Base-by-base conservation (phyloP, 1,140 invertebrate genomes). In the Lasaia peninsularis region DNA sequence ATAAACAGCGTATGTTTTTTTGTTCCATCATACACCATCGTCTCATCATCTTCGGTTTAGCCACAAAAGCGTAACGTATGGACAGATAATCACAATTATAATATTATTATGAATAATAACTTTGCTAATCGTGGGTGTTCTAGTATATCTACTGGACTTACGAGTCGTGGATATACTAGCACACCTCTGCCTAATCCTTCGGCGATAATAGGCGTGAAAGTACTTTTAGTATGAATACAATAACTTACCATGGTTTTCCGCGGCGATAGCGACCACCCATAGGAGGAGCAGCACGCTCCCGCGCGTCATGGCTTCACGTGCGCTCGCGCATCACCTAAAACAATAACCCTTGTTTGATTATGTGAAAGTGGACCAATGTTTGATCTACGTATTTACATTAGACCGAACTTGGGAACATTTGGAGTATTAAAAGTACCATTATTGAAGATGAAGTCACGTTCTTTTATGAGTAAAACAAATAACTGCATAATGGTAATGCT, bases 261-360 rank as follows among this genome's bases (percentile, higher is more conserved):
- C 80, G 63, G 69, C 69, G 62, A 67, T 69, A 35, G 68, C 75
- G 80, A 79, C 79, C 82, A 86, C 80, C 80, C 84, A 87, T 77
- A 88, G 75, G 61, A 88, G 55, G 78, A 85, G 78, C 68, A 86
- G 75, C 61, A 72, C 69, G 59, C 78, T 72, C 75, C 78, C 71
- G 69, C 80, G 69, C 76, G 75, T 75, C 82, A 86, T 86, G 59
- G 24, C 63, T 76, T 80, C 67, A 81, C 78, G 68, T 67, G 67
- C 71, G 68, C 67, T 57, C 73, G 67, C 71, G 74, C 81, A 87
- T 87, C 81, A 85, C 84, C 84, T 87, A 84, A 82, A 87, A 87
- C 84, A 87, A 87, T 87, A 83, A 63, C 56, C 35, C 52, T 54
- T 80, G 69, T 77, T 82, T 85, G 71, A 82, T 57, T 60, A 72